phyloP scores from a whole-genome alignment of 2,797 vertebrate species.

The Argyrosomus regius region DNA sequence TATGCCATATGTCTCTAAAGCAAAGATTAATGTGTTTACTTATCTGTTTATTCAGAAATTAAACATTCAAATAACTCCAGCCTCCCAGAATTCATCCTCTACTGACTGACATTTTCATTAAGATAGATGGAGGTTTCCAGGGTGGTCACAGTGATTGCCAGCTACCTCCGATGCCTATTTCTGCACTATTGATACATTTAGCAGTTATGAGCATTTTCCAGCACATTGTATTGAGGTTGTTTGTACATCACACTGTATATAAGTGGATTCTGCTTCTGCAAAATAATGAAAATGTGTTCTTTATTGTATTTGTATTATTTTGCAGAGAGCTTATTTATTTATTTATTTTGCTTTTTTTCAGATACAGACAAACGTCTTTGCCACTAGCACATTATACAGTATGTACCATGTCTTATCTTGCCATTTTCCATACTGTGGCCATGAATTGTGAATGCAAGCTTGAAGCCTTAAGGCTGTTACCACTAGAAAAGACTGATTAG shows the following conservation, averaged over 20 bases:
- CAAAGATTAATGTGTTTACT: conserved; percentile 13
- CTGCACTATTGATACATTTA: conserved; percentile 19
- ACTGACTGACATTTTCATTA: conserved; percentile 28
- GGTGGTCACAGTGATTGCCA: conserved; percentile 14
- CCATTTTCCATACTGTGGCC: conserved; percentile 28
- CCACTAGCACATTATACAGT: conserved; percentile 5
- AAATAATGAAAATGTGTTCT: conserved; percentile 26
- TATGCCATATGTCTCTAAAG: background rate
- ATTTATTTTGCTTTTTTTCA: background rate
- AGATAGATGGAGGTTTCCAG: conserved; percentile 11
- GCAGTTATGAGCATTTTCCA: conserved; percentile 20
- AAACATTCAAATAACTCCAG: conserved; percentile 7
- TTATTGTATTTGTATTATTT: conserved; percentile 9
- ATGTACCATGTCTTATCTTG: conserved; percentile 12
- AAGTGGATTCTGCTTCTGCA: background rate
- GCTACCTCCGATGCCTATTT: background rate
- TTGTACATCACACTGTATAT: conserved; percentile 9
- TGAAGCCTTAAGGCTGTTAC: conserved; percentile 43
- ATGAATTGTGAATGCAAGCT: conserved; percentile 42
- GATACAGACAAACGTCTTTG: background rate
- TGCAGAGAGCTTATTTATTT: background rate
- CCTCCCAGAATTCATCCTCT: background rate
- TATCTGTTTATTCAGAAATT: background rate
- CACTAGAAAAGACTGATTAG: conserved; percentile 59
- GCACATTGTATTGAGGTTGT: background rate